Percentiles rank a stretch among this genome's conserved stretches.
Conservation (phyloP, 2,113 vertebrate genomes). For the Agelaius phoeniceus region DNA sequence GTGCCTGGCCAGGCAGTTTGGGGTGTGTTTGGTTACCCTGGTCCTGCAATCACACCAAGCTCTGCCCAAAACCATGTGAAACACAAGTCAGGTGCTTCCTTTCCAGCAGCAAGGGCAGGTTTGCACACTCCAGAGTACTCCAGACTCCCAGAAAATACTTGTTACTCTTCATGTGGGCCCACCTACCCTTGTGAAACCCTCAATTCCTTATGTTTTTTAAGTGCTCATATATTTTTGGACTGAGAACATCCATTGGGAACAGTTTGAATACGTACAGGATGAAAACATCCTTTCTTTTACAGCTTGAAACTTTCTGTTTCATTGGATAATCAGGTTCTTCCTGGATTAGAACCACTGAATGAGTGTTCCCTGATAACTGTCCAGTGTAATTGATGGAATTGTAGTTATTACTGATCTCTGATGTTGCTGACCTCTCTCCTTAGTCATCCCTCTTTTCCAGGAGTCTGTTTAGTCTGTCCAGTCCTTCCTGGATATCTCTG, state of each 20-base stretch:
- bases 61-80: background rate
- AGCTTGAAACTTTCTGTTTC: background rate
- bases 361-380: background rate
- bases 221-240: accelerated
- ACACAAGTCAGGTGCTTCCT: background rate
- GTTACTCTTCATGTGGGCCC: background rate
- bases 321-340: background rate
- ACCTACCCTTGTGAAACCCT: background rate
- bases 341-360: background rate
- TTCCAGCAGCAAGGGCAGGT: background rate
- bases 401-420: background rate
- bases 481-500: background rate
- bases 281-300: background rate
- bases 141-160: background rate
- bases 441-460: background rate
- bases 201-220: background rate
- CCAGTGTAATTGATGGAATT: background rate
- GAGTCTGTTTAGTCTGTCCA: background rate
- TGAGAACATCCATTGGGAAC: background rate
- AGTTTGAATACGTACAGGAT: background rate
- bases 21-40: background rate
- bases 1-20: background rate
- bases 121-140: background rate
- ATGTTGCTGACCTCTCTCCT: background rate
- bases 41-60: background rate